Evolutionary conservation across 1,140 invertebrate species (phyloP).

Genomic region (Ceratina calcarata): DNA sequence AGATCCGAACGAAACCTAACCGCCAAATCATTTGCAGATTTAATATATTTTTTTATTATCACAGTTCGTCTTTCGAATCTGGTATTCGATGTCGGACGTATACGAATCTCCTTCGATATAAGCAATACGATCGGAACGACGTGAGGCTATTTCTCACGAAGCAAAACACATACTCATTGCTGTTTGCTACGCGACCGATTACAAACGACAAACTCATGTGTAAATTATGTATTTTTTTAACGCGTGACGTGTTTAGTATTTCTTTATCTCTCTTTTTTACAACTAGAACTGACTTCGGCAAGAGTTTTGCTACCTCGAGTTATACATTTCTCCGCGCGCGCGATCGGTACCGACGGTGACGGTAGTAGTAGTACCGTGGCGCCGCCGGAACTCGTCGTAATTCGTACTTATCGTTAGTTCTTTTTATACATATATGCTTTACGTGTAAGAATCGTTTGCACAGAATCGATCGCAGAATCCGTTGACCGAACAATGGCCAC

Average conservation of each 20-base stretch:
- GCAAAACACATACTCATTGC: conserved; percentile 21
- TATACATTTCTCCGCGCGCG: no score
- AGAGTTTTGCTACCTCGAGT: conserved; percentile 3
- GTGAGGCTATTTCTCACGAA: conserved; percentile 4
- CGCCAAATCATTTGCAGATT: conserved; percentile 10
- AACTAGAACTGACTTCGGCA: not conserved
- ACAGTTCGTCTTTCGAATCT: conserved; percentile 27
- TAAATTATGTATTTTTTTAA: conserved; percentile 4
- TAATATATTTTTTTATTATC: conserved; percentile 33
- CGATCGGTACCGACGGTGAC: no score
- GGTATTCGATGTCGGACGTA: conserved; percentile 32
- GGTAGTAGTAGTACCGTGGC: no score
- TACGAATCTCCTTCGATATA: conserved; percentile 2
- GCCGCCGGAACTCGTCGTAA: no score
- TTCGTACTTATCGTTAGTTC: not conserved
- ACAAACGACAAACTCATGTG: not conserved
- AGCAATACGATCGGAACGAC: not conserved
- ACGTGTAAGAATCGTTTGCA: no score
- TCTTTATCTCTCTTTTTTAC: conserved; percentile 25
- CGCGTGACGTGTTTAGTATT: not conserved
- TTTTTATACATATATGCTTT: not conserved
- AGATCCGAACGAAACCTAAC: not conserved
- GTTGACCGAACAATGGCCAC: no score
- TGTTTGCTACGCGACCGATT: not conserved
- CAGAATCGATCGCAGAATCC: no score